Conservation (phyloP, 2,888 invertebrate species). For the Caenorhabditis sp. region DNA sequence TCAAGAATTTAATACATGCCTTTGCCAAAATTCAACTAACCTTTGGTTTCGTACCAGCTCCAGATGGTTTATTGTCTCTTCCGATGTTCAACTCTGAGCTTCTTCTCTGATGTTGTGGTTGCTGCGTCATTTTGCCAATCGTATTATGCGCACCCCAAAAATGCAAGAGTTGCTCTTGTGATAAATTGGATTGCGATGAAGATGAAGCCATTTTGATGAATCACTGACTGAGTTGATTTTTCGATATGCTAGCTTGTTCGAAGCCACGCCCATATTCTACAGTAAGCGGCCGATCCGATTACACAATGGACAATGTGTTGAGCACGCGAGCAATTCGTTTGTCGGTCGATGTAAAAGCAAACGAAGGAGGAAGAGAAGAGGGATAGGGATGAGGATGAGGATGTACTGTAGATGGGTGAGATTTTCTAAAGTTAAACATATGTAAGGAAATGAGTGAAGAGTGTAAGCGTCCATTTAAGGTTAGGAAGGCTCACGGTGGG, state of each 20-base stretch:
- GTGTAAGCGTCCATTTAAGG: too few species aligned
- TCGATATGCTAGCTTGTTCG: background rate
- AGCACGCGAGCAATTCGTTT: conserved; percentile 1
- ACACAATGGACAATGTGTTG: conserved; percentile 16
- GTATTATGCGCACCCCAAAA: conserved; percentile 57
- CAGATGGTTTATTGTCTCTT: conserved; percentile 8
- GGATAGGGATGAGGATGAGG: too few species aligned
- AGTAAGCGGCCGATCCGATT: conserved; percentile 14
- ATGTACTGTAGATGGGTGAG: background rate
- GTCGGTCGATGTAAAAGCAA: background rate
- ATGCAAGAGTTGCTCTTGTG: conserved; percentile 64
- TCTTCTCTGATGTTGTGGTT: conserved; percentile 6
- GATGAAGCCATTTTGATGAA: conserved; percentile 15
- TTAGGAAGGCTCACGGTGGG: too few species aligned
- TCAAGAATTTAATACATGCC: background rate
- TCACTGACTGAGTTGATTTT: background rate
- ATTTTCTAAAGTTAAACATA: background rate
- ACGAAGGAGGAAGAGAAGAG: conserved; percentile 8
- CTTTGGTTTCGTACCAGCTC: conserved; percentile 61
- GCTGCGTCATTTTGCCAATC: conserved; percentile 37
- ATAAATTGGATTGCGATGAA: conserved; percentile 20
- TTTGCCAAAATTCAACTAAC: too few species aligned
- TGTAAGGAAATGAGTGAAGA: too few species aligned
- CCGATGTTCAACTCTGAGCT: conserved; percentile 2
- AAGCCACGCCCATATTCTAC: conserved; percentile 18